A percentile compares a stretch with the other conserved stretches of the same genome.
phyloP scores from a whole-genome alignment of 2,113 vertebrate species.

The Plotosus lineatus region DNA sequence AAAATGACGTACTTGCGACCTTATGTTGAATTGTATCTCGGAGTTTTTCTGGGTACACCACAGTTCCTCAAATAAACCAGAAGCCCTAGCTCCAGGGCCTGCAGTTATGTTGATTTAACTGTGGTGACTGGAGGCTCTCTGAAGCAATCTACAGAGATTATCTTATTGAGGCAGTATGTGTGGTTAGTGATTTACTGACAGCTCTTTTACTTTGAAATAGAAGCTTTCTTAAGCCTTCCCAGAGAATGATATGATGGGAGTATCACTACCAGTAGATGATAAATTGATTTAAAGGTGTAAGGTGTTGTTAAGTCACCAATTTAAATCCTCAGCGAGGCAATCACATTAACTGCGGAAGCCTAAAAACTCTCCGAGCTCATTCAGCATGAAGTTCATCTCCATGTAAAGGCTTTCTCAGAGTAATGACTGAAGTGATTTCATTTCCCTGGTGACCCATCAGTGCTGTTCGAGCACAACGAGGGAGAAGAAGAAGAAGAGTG shows the following conservation, averaged over 20 bases:
- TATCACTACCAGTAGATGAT: constrained; percentile 16
- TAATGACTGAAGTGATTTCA: constrained; percentile 45
- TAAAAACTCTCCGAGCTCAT: background rate
- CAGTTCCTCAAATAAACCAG: constrained; percentile 31
- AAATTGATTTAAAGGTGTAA: constrained; percentile 34
- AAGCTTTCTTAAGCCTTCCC: constrained; percentile 2
- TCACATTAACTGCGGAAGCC: constrained; percentile 25
- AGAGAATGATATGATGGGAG: background rate
- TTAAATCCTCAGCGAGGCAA: constrained; percentile 11
- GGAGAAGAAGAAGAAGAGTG: background rate
- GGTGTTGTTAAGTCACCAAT: constrained; percentile 23
- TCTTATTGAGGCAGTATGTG: constrained; percentile 31
- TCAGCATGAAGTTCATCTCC: constrained; percentile 28
- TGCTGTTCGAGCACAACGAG: constrained; percentile 31
- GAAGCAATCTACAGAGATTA: constrained; percentile 26
- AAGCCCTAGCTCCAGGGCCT: background rate
- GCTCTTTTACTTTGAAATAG: background rate
- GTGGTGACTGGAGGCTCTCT: constrained; percentile 16
- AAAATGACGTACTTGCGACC: background rate
- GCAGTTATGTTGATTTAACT: constrained; percentile 17
- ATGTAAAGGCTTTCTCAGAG: constrained; percentile 32
- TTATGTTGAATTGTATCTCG: background rate
- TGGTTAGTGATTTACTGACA: constrained; percentile 35
- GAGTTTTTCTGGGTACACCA: background rate
- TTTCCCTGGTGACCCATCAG: constrained; percentile 29